Base-by-base conservation (phyloP, 2,113 vertebrate species). In the Pseudorhombus dupliciocellatus region DNA sequence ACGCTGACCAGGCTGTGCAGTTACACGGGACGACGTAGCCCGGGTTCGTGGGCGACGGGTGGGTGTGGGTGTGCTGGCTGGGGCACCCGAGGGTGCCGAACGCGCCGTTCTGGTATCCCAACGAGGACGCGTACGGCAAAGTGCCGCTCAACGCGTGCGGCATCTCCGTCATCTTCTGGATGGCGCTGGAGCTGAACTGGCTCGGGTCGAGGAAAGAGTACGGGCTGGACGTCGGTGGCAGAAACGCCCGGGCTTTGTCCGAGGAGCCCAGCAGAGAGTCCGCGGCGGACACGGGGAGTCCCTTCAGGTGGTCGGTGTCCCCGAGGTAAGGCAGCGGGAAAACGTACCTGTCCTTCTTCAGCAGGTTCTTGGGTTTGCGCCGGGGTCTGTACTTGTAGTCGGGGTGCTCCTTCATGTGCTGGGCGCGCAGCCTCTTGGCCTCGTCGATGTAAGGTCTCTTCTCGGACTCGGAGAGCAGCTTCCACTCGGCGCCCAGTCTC, bases 341-440 rank as follows among this genome's bases (percentile, higher is more conserved):
- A 89, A 99, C 98, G 91, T 99, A 99, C 93, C 98, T 95, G 96
- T 99, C 98, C 92, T 99, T 99, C 92, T 99, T 99, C 50, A 99
- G 96, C 82, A 99, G 95, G 93, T 98, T 98, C 91, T 99, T 99
- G 92, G 98, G 97, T 46, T 99, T 99, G 90, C 98, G 98, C 86
- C 98, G 84, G 28, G 98, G 98, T 84, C 98, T 91, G 92, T 99
- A 99, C 94, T 99, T 99, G 95, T 99, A 99, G 93, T 99, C 98
- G n/a, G 98, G 97, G 65, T 99, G 98, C 64, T 99, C 98, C 93
- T 99, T 99, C 98, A 99, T 99, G 93, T 99, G 98, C 88, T 98
- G 97, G 20, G 98, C 98, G 22, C 98, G 94, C 80, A 99, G 94
- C 85, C 97, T 79, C 89, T 99, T 99, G 90, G 98, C 98, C 87